These are phyloP conservation scores for Oncorhynchus masou DNA, from an alignment of 2,113 vertebrate genomes.

Conservation along the genomic window DNA sequence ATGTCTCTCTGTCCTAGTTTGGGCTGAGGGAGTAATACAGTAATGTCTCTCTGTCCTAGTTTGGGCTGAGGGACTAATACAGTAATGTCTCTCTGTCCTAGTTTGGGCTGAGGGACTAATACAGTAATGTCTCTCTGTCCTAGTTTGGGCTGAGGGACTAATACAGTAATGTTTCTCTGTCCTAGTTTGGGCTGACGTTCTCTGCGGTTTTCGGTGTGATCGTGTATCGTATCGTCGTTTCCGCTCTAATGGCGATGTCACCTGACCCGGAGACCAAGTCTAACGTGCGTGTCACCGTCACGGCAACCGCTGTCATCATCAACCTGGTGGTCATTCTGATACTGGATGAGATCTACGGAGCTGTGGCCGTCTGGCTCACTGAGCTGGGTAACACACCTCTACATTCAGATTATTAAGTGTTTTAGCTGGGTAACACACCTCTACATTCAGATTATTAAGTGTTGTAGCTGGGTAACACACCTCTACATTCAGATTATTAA, in stretches of 20 bases:
- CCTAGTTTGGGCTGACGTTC: slow-evolving; percentile 88
- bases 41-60: too few species aligned
- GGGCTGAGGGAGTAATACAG: too few species aligned
- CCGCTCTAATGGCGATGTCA: slow-evolving; percentile 88
- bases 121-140: too few species aligned
- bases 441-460: neutral
- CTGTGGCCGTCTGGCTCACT: slow-evolving; percentile 91
- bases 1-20: too few species aligned
- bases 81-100: too few species aligned
- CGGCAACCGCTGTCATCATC: slow-evolving; percentile 92
- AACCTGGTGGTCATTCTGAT: slow-evolving; percentile 95
- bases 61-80: too few species aligned
- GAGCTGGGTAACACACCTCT: slow-evolving; percentile 80
- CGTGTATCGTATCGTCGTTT: slow-evolving; percentile 87
- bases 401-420: neutral
- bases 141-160: too few species aligned
- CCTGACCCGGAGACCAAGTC: slow-evolving; percentile 80
- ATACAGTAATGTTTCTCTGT: too few species aligned
- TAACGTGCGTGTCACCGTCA: slow-evolving; percentile 87
- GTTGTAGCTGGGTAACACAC: too few species aligned
- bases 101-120: too few species aligned
- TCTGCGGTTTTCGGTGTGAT: slow-evolving; percentile 92
- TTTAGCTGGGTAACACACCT: neutral
- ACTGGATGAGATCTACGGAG: slow-evolving; percentile 93
- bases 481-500: too few species aligned